These are phyloP conservation scores for Hirtodrosophila alboralis DNA, from an alignment of 2,888 invertebrate genomes.

Conservation along the genomic window DNA sequence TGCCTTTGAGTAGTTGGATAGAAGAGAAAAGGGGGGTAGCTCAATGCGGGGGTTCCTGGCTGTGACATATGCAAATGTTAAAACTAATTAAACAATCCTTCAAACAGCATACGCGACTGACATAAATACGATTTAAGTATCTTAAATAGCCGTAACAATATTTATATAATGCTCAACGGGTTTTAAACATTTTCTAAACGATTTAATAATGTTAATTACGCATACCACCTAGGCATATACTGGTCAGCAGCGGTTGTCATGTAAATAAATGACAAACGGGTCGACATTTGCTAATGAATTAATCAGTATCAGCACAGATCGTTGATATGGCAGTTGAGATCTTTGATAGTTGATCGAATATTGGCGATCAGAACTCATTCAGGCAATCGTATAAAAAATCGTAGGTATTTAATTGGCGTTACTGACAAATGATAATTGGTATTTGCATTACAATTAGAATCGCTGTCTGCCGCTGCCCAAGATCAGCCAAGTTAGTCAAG, in stretches of 20 bases:
- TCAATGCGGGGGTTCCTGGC: slow-evolving; percentile 41
- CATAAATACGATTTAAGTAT: slow-evolving; percentile 54
- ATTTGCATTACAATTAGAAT: slow-evolving; percentile 74
- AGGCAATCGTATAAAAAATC: slow-evolving; percentile 40
- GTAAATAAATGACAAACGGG: slow-evolving; percentile 63
- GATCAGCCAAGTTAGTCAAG: slow-evolving; percentile 29
- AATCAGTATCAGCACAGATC: slow-evolving; percentile 41
- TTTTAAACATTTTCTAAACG: slow-evolving; percentile 54
- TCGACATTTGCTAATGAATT: slow-evolving; percentile 72
- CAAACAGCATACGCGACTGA: slow-evolving; percentile 33
- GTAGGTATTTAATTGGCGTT: slow-evolving; percentile 67
- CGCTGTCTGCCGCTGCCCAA: slow-evolving; percentile 35
- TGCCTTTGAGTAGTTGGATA: slow-evolving; percentile 6
- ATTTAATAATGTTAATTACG: slow-evolving; percentile 61
- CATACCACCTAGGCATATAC: slow-evolving; percentile 1
- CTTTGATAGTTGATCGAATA: slow-evolving; percentile 19
- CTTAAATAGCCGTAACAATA: slow-evolving; percentile 43
- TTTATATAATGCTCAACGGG: slow-evolving; percentile 18
- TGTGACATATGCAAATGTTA: slow-evolving; percentile 69
- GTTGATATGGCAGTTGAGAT: slow-evolving; percentile 34
- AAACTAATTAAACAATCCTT: slow-evolving; percentile 65
- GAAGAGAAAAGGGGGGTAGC: background rate
- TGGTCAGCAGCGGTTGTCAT: slow-evolving; percentile 23
- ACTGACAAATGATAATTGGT: slow-evolving; percentile 78
- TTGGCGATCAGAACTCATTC: slow-evolving; percentile 50